A percentile compares a stretch with the other conserved stretches of the same genome.
Evolutionary conservation across 2,113 vertebrate species (phyloP).

Genomic region (Heterocephalus glaber): DNA sequence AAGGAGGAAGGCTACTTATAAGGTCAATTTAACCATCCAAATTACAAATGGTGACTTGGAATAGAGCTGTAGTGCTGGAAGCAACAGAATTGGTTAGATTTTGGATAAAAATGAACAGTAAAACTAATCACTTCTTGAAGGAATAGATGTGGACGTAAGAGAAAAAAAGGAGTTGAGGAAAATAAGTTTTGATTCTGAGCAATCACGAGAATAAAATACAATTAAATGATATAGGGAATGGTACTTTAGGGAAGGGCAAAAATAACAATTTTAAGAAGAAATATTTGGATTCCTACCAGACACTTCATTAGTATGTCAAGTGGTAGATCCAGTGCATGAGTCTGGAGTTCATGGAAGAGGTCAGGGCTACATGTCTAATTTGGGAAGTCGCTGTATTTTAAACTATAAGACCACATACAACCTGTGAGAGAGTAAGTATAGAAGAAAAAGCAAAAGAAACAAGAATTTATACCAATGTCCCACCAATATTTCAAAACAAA

Average conservation of each 20-base stretch:
- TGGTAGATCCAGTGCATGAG: background rate
- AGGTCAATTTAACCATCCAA: background rate
- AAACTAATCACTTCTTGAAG: background rate
- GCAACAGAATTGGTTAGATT: background rate
- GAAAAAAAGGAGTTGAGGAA: background rate
- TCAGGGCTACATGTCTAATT: background rate
- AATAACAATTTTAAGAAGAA: background rate
- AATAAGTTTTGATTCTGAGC: background rate
- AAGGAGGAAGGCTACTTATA: background rate
- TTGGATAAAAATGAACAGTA: background rate
- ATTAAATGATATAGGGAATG: background rate
- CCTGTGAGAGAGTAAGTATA: background rate
- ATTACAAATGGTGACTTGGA: background rate
- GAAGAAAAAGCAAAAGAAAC: background rate
- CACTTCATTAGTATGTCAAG: background rate
- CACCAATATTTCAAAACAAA: background rate
- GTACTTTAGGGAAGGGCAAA: background rate
- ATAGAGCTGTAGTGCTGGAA: rapidly evolving
- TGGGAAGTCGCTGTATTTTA: background rate
- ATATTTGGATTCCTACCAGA: background rate
- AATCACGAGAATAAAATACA: background rate
- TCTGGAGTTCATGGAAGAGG: background rate
- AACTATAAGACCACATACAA: background rate
- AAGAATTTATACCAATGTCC: background rate
- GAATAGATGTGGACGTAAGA: background rate